These are phyloP conservation scores for Rhea pennata DNA, from an alignment of 2,113 vertebrate species.

Conservation along the genomic window DNA sequence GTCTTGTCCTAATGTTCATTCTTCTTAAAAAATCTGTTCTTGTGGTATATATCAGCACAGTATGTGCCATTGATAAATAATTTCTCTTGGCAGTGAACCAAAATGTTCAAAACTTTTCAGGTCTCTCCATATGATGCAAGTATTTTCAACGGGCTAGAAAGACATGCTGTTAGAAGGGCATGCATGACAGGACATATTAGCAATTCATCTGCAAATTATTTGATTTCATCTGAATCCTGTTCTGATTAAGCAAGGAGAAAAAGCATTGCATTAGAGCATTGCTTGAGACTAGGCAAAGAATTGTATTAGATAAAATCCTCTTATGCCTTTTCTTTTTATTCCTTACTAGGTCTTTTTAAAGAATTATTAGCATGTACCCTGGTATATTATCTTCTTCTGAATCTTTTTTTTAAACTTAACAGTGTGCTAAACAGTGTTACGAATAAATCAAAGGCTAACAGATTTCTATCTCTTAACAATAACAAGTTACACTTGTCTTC, in stretches of 20 bases:
- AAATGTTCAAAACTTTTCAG: conserved; percentile 60
- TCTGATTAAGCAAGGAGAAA: conserved; percentile 47
- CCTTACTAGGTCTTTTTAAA: conserved; percentile 23
- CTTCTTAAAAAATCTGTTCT: conserved; percentile 43
- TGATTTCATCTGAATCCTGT: conserved; percentile 38
- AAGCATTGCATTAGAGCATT: conserved; percentile 16
- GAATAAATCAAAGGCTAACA: conserved; percentile 74
- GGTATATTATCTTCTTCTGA: conserved; percentile 38
- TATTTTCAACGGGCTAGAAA: conserved; percentile 46
- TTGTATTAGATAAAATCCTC: conserved; percentile 22
- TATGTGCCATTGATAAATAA: conserved; percentile 47
- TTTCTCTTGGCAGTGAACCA: conserved; percentile 55
- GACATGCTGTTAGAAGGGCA: conserved; percentile 30
- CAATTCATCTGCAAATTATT: conserved; percentile 59
- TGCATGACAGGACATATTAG: conserved; percentile 14
- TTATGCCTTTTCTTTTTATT: conserved; percentile 17
- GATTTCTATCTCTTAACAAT: conserved; percentile 65
- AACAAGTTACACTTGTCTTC: conserved; percentile 67
- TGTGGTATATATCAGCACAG: conserved; percentile 17
- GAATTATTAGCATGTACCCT: conserved; percentile 33
- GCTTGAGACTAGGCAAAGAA: conserved; percentile 15
- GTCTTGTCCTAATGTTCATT: conserved; percentile 44
- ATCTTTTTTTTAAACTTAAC: conserved; percentile 65
- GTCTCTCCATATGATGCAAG: conserved; percentile 44
- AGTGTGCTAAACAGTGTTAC: conserved; percentile 63